These are phyloP conservation scores for Galbula dea DNA, from an alignment of 2,113 vertebrate genomes.

Conservation along the genomic window DNA sequence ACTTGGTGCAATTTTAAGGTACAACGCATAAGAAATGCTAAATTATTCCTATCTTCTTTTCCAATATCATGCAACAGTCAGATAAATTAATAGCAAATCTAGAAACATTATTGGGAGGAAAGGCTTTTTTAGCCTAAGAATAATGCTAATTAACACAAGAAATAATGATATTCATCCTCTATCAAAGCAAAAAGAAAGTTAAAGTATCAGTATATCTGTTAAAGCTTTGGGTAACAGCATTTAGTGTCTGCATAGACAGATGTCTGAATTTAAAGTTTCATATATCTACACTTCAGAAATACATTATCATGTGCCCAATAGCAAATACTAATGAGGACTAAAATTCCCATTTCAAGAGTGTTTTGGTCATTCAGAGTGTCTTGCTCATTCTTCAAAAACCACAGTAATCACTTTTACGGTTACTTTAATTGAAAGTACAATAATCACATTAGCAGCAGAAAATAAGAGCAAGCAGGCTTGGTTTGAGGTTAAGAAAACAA, in stretches of 20 bases:
- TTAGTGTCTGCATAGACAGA: not conserved
- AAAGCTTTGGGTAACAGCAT: not conserved
- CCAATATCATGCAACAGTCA: not conserved
- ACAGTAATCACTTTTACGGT: not conserved
- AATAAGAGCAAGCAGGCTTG: slow-evolving; percentile 27
- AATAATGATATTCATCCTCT: not conserved
- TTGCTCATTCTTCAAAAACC: not conserved
- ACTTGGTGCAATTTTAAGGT: not conserved
- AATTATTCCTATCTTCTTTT: not conserved
- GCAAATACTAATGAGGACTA: not conserved
- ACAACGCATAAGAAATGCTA: not conserved
- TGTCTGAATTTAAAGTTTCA: not conserved
- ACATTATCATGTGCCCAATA: not conserved
- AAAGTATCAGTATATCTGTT: not conserved
- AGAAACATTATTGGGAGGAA: not conserved
- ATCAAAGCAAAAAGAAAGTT: not conserved
- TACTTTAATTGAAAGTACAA: slow-evolving; percentile 43
- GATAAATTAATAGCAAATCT: not conserved
- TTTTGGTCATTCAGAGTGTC: not conserved
- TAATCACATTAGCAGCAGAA: slow-evolving; percentile 49
- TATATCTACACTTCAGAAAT: not conserved
- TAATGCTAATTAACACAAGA: not conserved
- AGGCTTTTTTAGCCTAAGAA: not conserved
- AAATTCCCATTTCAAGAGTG: not conserved
- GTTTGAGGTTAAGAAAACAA: not conserved